These are phyloP conservation scores for Acinonyx jubatus DNA, from an alignment of 2,113 vertebrate genomes.

Conservation along the genomic window DNA sequence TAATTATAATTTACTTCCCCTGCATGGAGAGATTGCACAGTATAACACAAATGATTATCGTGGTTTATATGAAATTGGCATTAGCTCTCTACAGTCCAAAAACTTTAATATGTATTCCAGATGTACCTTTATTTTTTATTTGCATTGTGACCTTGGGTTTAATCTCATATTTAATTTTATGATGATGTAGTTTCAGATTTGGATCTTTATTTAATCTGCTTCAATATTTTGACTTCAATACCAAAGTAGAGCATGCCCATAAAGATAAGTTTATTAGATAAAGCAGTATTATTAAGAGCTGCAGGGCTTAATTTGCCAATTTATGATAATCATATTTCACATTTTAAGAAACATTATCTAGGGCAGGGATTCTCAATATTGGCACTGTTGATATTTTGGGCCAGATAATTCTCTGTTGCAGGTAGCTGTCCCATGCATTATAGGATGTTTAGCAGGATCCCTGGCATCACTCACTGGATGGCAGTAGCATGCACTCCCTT, in stretches of 20 bases:
- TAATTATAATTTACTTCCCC: not conserved
- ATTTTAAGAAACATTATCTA: not conserved
- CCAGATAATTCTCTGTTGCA: too few species aligned
- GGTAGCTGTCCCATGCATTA: too few species aligned
- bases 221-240: not conserved
- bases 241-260: not conserved
- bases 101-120: not conserved
- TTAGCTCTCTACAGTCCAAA: not conserved
- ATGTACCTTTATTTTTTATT: not conserved
- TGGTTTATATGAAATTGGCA: not conserved
- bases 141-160: not conserved
- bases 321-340: not conserved
- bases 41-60: not conserved
- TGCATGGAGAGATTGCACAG: not conserved
- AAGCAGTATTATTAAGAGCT: not conserved
- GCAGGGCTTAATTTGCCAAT: not conserved
- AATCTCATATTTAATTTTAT: constrained; percentile 5
- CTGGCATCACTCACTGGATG: too few species aligned
- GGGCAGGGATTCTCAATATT: not conserved
- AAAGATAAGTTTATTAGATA: not conserved
- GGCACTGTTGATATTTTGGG: not conserved
- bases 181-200: not conserved
- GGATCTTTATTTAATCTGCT: not conserved
- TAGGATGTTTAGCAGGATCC: too few species aligned
- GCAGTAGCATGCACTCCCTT: not conserved